Conservation (phyloP, 2,113 vertebrate species). For the Tapirus terrestris region DNA sequence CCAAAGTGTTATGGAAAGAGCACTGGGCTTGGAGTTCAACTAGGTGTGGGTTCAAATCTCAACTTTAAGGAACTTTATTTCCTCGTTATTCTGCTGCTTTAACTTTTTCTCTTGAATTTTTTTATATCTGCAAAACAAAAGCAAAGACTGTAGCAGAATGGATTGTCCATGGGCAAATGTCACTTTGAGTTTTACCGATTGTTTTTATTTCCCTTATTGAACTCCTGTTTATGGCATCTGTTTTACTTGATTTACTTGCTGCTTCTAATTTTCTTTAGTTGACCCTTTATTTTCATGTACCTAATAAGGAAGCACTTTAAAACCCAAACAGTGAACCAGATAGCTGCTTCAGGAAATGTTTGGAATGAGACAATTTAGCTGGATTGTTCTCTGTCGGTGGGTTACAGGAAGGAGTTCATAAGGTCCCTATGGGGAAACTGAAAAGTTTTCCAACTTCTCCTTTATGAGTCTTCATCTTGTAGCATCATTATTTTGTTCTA, state of each 20-base stretch:
- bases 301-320: conserved; percentile 56
- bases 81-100: conserved; percentile 36
- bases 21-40: conserved; percentile 37
- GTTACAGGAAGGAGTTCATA: conserved; percentile 58
- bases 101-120: conserved; percentile 41
- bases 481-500: conserved; percentile 62
- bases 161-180: background rate
- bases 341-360: conserved; percentile 62
- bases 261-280: conserved; percentile 57
- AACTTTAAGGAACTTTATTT: conserved; percentile 59
- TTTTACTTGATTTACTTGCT: conserved; percentile 51
- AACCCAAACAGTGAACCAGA: conserved; percentile 62
- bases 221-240: background rate
- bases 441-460: conserved; percentile 60
- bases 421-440: conserved; percentile 16
- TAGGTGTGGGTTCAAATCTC: background rate
- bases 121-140: conserved; percentile 46
- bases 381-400: conserved; percentile 54
- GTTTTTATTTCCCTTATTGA: conserved; percentile 46
- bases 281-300: conserved; percentile 33
- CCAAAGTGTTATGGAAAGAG: background rate
- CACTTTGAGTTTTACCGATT: conserved; percentile 32
- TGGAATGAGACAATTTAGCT: conserved; percentile 57
- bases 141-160: background rate
- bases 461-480: conserved; percentile 54